Evolutionary conservation across 2,888 invertebrate species (phyloP), one percentile per base, ranked within the genome.

Genomic region (Napeogenes inachia): DNA sequence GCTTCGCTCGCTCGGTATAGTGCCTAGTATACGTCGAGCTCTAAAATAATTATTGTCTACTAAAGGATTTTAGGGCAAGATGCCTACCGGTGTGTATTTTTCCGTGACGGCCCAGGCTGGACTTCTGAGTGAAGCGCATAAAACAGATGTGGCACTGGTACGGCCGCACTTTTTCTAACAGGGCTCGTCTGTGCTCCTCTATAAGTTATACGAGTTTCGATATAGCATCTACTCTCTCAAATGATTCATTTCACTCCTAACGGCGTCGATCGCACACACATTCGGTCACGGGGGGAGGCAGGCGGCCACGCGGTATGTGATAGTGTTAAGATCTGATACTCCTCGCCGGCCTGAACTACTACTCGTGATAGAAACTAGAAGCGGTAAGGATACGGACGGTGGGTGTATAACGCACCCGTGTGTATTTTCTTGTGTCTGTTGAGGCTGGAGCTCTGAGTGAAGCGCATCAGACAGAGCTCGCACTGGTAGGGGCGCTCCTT

Each of bases 61-160:
- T 78, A 80, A 88, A 87, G 88, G 89, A 89, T 80, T 84, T 88
- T 84, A 90, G 88, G 89, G 90, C 88, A 87, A 86, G 84, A 83
- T 88, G 89, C 92, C 87, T 91, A 92, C 92, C 92, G 81, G 94
- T 94, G 81, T 94, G 94, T 75, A 94, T 93, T 79, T 93, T 92
- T 84, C 93, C 94, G 86, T 94, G 94, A 79, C 94, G 94, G 87
- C 94, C 94, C 78, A 94, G 91, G 84, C 94, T 94, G 88, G 93
- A 93, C 89, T 94, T 94, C 88, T 94, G 94, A 80, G 94, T 94
- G 87, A 94, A 94, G 87, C 93, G 92, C 88, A 94, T 94, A 85
- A 93, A 92, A 87, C 94, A 94, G 83, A 93, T 88, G 88, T 93
- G 93, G 89, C 94, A 94, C 88, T 94, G 93, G 90, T 93, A 94